phyloP scores from a whole-genome alignment of 2,113 vertebrate genomes.

The Serilophus lunatus region DNA sequence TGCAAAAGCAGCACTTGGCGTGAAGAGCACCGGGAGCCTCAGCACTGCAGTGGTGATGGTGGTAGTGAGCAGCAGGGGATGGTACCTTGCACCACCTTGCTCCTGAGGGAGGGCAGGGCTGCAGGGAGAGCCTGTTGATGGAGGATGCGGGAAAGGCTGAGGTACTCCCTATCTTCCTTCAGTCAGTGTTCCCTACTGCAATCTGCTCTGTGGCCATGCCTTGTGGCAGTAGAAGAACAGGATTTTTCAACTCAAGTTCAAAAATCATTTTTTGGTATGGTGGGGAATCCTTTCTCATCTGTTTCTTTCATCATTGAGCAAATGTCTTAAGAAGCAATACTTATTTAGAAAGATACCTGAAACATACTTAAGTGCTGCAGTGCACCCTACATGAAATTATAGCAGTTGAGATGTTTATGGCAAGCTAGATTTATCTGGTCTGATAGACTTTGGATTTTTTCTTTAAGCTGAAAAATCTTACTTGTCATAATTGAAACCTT shows the following conservation, averaged over 20 bases:
- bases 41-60: background rate
- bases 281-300: background rate
- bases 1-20: background rate
- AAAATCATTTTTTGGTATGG: background rate
- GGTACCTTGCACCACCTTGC: background rate
- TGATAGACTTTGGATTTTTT: background rate
- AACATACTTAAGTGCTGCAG: background rate
- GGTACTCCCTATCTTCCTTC: accelerated
- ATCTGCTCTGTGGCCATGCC: background rate
- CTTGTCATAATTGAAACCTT: background rate
- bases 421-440: background rate
- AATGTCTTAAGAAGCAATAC: background rate
- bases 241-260: background rate
- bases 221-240: background rate
- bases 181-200: background rate
- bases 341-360: background rate
- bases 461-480: background rate
- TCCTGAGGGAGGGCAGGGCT: background rate
- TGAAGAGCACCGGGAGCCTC: background rate
- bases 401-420: background rate
- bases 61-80: background rate
- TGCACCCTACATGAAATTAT: background rate
- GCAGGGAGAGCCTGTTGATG: background rate
- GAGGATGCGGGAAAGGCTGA: background rate
- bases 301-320: background rate